A percentile compares a stretch with the other conserved stretches of the same genome.
phyloP scores from a whole-genome alignment of 2,113 vertebrate species.

The Entomyzon cyanotis region DNA sequence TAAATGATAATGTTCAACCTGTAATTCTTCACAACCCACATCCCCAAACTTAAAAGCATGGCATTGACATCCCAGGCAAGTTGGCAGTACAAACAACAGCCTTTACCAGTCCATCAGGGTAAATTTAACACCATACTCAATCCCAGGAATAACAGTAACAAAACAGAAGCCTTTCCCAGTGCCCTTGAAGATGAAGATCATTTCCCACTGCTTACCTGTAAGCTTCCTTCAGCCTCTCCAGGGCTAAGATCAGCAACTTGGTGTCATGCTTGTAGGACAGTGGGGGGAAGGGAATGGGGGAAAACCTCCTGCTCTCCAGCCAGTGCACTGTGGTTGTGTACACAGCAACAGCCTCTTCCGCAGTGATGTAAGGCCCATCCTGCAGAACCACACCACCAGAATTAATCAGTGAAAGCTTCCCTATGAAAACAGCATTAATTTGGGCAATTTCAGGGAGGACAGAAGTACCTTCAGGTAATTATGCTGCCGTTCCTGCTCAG shows the following conservation, averaged over 20 bases:
- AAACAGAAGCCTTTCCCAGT: neutral
- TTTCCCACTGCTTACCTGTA: conserved; percentile 83
- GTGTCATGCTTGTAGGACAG: conserved; percentile 98
- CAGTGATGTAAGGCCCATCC: conserved; percentile 99
- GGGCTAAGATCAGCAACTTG: conserved; percentile 94
- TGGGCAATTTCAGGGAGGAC: neutral
- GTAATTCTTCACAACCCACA: neutral
- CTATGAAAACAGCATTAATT: neutral
- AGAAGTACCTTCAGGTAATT: conserved; percentile 94
- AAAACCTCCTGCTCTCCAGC: conserved; percentile 98
- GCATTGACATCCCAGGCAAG: neutral
- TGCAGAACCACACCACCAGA: conserved; percentile 38
- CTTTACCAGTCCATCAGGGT: neutral
- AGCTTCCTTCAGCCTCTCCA: conserved; percentile 98
- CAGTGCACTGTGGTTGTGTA: conserved; percentile 99
- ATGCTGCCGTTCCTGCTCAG: conserved; percentile 98
- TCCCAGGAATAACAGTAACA: neutral
- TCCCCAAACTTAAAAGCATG: fast-evolving
- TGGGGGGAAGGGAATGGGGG: conserved; percentile 95
- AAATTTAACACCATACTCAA: neutral
- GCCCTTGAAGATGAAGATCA: neutral
- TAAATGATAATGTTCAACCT: neutral
- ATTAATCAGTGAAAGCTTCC: neutral
- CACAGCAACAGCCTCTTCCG: conserved; percentile 98
- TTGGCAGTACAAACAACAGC: neutral